Evolutionary conservation across 1,140 invertebrate species (phyloP).

Genomic region (Bicyclus anynana): DNA sequence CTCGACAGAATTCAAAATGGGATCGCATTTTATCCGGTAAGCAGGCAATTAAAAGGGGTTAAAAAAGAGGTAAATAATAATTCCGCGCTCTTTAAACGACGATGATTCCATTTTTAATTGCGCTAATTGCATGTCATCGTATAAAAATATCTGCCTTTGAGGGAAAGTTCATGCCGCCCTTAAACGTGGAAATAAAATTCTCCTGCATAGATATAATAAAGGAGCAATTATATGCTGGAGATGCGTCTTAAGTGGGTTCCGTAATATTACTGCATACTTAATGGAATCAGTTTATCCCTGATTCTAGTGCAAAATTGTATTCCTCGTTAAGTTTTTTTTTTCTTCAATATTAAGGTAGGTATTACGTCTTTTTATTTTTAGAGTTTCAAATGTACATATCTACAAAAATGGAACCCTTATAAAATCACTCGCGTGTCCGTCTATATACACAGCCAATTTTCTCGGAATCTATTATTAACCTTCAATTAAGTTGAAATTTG

Average conservation of each 20-base stretch:
- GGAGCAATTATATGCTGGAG: neutral
- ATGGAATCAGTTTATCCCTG: too few relatives aligned
- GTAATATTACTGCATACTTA: neutral
- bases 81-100: constrained; percentile 8
- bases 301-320: neutral
- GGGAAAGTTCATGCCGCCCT: constrained; percentile 7
- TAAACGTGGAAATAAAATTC: neutral
- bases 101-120: constrained; percentile 16
- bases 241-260: too few relatives aligned
- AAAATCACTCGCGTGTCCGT: too few relatives aligned
- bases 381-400: too few relatives aligned
- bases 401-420: too few relatives aligned
- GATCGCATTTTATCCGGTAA: constrained; percentile 4
- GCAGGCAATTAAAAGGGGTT: constrained; percentile 9
- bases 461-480: too few relatives aligned
- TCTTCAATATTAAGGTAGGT: too few relatives aligned
- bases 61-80: constrained; percentile 4
- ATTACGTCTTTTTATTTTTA: too few relatives aligned
- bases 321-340: too few relatives aligned
- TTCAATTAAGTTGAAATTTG: too few relatives aligned
- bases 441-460: too few relatives aligned
- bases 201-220: neutral
- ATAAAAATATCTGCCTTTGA: constrained; percentile 14
- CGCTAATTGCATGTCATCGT: constrained; percentile 14
- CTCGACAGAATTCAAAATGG: neutral